Conservation (phyloP, 1,140 invertebrate genomes). For the Camponotus vicinus region DNA sequence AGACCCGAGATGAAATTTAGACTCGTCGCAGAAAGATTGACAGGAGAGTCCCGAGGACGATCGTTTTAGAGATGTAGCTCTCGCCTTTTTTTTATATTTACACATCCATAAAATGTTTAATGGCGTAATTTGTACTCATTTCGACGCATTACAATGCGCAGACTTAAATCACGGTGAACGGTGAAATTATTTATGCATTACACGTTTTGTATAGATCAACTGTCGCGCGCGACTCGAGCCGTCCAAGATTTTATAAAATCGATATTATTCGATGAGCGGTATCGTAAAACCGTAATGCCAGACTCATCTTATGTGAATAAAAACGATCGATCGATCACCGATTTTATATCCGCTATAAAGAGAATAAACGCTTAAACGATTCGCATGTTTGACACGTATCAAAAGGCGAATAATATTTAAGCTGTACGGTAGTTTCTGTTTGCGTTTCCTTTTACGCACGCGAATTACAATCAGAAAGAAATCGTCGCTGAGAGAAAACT, state of each 20-base stretch:
- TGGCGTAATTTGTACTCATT: constrained; percentile 37
- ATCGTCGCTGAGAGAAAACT: background rate
- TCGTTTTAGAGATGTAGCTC: constrained; percentile 15
- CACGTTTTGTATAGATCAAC: constrained; percentile 17
- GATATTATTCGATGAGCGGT: constrained; percentile 28
- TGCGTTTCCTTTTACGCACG: background rate
- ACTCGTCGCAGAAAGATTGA: background rate
- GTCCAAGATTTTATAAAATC: constrained; percentile 46
- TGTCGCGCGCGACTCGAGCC: background rate
- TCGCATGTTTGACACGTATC: constrained; percentile 1
- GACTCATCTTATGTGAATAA: constrained; percentile 53
- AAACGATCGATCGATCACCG: constrained; percentile 65
- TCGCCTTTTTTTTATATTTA: background rate
- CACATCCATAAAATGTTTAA: constrained; percentile 33
- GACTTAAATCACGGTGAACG: constrained; percentile 33
- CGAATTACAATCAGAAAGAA: background rate
- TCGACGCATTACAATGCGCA: background rate
- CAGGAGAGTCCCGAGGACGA: background rate
- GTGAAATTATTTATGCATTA: constrained; percentile 44
- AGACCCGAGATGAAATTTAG: constrained; percentile 22
- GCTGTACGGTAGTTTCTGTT: constrained; percentile 31
- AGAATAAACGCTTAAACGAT: constrained; percentile 16
- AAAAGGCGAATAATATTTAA: constrained; percentile 67
- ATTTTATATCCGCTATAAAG: constrained; percentile 64
- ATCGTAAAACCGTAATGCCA: constrained; percentile 59